Base-by-base conservation (phyloP, 1,140 invertebrate genomes). In the Drosophila orena region DNA sequence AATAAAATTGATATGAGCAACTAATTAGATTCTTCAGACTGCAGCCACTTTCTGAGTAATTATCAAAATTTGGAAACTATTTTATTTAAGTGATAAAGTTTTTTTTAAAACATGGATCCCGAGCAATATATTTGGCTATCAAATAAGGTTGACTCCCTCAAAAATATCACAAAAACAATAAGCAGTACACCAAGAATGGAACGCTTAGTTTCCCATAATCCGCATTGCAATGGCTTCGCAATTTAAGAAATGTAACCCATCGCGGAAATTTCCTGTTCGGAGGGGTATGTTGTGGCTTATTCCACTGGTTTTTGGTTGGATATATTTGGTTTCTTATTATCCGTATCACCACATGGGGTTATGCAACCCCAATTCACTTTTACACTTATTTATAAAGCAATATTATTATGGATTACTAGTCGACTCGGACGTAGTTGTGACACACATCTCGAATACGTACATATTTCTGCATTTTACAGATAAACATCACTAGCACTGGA, bases 401-500 rank as follows among this genome's bases (percentile, higher is more conserved):
- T 57, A 57, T 71, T 57, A 40, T 10, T 47, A 4, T 70, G 5
- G 7, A 30, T 4, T 47, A 27, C 14, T 17, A 7, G 8, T 56
- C 43, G 22, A 37, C 20, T 38, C 15, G 40, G 42, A 42, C 38
- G 38, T 14, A 34, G 24, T 54, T 14, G 2, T 35, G 20, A 8
- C 22, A 40, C 35, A 38, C 40, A 46, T 24, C 56, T 42, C 35
- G 27, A 4, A 38, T 70, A 69, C 65, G 42, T 69, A 69, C 64
- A 56, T 70, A 69, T 69, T 57, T 71, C 55, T 35, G 43, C 34
- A 8, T 49, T 71, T 56, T n/a, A 17, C 17, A 35, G 14, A 46
- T 22, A 30, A 68, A 69, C 64, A 70, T 46, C 68, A 71, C 65
- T 57, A 30, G 27, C 64, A 68, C 64, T 52, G 59, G 12, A 20